phyloP scores from a whole-genome alignment of 2,888 invertebrate genomes.

The Rhodophaea formosa region DNA sequence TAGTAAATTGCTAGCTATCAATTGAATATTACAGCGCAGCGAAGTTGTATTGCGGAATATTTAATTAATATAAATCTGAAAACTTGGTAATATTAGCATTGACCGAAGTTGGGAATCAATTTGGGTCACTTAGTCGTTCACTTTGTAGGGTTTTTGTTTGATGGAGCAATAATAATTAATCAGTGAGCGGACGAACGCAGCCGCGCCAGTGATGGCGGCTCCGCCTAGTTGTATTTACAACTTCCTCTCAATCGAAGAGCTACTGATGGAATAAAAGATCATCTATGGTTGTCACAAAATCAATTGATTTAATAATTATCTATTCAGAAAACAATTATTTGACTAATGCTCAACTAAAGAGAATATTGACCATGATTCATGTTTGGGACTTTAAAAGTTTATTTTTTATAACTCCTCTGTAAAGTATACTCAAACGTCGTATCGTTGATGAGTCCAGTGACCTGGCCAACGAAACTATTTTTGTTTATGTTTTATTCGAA shows the following conservation, averaged over 20 bases:
- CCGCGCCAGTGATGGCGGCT: conserved; percentile 30
- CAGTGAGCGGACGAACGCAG: conserved; percentile 47
- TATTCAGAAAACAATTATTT: background rate
- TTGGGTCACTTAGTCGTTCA: conserved; percentile 46
- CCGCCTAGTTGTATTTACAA: conserved; percentile 53
- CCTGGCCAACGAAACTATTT: too few relatives aligned
- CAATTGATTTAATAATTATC: background rate
- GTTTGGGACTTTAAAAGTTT: too few relatives aligned
- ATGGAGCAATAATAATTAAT: conserved; percentile 63
- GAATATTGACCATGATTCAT: too few relatives aligned
- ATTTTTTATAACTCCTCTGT: too few relatives aligned
- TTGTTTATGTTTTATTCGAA: too few relatives aligned
- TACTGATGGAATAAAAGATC: conserved; percentile 27
- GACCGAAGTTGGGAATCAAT: conserved; percentile 35
- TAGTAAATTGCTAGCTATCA: conserved; percentile 18
- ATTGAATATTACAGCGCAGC: background rate
- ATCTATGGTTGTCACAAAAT: background rate
- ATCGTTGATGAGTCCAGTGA: too few relatives aligned
- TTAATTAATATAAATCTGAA: conserved; percentile 32
- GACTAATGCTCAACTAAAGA: background rate
- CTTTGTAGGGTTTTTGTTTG: conserved; percentile 55
- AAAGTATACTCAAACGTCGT: too few relatives aligned
- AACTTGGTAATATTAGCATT: conserved; percentile 28
- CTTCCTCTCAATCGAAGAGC: conserved; percentile 47
- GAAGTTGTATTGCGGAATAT: conserved; percentile 28